Percentiles rank a stretch among this genome's conserved stretches.
These are phyloP conservation scores for Lomographa bimaculata DNA, from an alignment of 2,888 invertebrate species.

Conservation along the genomic window DNA sequence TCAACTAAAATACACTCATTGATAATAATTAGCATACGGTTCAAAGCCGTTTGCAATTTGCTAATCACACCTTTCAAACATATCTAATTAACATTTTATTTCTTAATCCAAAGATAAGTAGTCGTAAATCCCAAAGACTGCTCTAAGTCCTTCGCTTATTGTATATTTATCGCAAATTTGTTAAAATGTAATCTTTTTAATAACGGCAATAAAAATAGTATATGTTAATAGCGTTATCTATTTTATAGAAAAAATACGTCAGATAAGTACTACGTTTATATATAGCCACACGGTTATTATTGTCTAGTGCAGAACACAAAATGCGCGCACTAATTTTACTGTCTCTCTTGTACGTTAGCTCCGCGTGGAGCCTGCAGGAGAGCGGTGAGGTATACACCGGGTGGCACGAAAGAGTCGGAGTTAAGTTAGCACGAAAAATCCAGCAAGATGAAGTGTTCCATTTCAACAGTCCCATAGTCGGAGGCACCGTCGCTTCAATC, in stretches of 20 bases:
- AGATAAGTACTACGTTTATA: constrained; percentile 36
- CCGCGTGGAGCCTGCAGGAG: constrained; percentile 27
- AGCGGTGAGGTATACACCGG: constrained; percentile 33
- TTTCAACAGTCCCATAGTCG: constrained; percentile 50
- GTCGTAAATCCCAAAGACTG: constrained; percentile 9
- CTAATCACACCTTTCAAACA: constrained; percentile 13
- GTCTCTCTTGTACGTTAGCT: constrained; percentile 36
- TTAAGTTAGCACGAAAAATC: constrained; percentile 54
- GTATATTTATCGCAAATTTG: constrained; percentile 33
- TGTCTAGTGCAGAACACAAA: constrained; percentile 23
- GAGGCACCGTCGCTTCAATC: constrained; percentile 55
- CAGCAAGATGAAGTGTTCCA: constrained; percentile 42
- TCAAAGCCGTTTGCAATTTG: neutral
- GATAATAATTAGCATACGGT: neutral
- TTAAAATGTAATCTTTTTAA: constrained; percentile 38
- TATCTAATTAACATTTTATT: constrained; percentile 8
- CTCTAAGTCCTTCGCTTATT: constrained; percentile 14
- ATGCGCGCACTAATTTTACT: constrained; percentile 46
- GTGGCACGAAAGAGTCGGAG: constrained; percentile 58
- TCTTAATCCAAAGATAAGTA: constrained; percentile 18
- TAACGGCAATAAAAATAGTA: constrained; percentile 40
- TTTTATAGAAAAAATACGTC: constrained; percentile 23
- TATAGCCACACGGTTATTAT: constrained; percentile 17
- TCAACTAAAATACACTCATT: too few relatives aligned
- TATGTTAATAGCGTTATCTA: constrained; percentile 32